Evolutionary conservation across 2,113 vertebrate species (phyloP).

Genomic region (Melanerpes formicivorus): DNA sequence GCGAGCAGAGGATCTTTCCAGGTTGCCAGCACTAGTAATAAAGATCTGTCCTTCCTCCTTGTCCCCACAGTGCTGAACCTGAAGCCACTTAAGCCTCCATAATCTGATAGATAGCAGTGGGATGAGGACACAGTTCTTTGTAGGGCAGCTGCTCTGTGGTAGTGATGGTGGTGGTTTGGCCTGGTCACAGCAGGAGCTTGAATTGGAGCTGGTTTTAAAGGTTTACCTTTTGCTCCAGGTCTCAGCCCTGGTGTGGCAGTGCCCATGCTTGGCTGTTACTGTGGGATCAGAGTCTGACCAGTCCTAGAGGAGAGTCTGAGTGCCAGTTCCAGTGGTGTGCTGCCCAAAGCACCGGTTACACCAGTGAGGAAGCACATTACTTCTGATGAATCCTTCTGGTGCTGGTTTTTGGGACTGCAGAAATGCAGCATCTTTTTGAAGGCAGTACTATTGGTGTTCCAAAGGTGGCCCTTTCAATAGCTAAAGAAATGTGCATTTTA

Average conservation of each 20-base stretch:
- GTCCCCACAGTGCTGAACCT: not conserved
- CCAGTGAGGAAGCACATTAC: not conserved
- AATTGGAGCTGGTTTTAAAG: not conserved
- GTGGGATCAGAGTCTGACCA: not conserved
- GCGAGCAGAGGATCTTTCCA: not conserved
- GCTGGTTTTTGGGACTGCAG: not conserved
- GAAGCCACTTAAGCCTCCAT: not conserved
- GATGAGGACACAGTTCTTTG: not conserved
- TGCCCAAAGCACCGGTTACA: not conserved
- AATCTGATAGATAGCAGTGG: not conserved
- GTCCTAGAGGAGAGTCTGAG: not conserved
- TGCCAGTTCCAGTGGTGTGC: not conserved
- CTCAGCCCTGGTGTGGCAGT: not conserved
- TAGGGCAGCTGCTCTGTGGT: not conserved
- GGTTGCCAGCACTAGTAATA: not conserved
- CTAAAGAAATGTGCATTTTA: not conserved
- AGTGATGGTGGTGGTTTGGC: not conserved
- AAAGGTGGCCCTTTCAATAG: not conserved
- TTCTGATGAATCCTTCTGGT: not conserved
- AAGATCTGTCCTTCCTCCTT: not conserved
- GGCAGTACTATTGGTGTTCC: not conserved
- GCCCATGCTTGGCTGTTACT: fast-evolving
- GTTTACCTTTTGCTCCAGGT: not conserved
- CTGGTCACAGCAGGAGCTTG: not conserved
- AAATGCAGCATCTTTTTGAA: not conserved